Percentiles rank a stretch among this genome's conserved stretches.
Conservation (phyloP, 2,113 vertebrate species). For the Craseonycteris thonglongyai region DNA sequence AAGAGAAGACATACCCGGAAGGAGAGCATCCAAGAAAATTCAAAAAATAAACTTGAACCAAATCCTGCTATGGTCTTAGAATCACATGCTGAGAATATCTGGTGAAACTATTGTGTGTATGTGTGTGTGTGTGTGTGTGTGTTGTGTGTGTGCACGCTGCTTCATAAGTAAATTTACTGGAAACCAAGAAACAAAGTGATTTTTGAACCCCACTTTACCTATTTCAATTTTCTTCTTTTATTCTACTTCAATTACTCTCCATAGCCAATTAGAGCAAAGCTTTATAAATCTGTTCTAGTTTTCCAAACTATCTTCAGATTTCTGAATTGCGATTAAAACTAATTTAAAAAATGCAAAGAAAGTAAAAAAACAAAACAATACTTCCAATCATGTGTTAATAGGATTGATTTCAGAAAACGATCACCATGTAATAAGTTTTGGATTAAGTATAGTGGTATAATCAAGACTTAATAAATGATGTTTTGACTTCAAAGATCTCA, state of each 20-base stretch:
- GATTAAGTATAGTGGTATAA: background rate
- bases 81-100: constrained; percentile 49
- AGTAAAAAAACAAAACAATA: background rate
- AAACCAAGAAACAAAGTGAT: background rate
- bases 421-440: background rate
- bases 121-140: too few species aligned
- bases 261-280: background rate
- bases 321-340: background rate
- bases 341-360: background rate
- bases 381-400: background rate
- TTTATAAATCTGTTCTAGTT: background rate
- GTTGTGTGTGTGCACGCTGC: background rate
- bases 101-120: background rate
- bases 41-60: constrained; percentile 41
- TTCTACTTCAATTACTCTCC: background rate
- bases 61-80: background rate
- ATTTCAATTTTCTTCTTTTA: background rate
- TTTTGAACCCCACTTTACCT: background rate
- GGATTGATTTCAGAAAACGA: background rate
- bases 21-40: constrained; percentile 35
- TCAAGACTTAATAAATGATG: background rate
- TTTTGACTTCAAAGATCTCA: background rate
- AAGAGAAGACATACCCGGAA: constrained; percentile 13
- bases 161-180: background rate
- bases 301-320: background rate